Base-by-base conservation (phyloP, 1,140 invertebrate genomes). In the Vollenhovia emeryi region DNA sequence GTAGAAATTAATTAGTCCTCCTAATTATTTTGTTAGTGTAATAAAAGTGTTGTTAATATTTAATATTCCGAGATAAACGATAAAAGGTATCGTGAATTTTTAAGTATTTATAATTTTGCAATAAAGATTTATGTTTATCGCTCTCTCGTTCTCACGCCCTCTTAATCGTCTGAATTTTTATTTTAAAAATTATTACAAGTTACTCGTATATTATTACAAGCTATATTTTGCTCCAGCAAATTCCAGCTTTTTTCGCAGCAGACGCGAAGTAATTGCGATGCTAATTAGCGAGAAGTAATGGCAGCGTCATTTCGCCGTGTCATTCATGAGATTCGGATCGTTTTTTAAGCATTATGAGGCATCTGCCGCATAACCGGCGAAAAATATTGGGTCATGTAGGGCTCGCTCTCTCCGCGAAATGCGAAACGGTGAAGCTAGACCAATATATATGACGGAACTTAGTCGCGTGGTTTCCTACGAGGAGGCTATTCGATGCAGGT, bases 401-500 rank as follows among this genome's bases (percentile, higher is more conserved):
- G 4, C 45, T 50, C 43, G 11, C 13, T 24, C 40, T 73, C 78
- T 82, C 8, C 36, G 66, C 27, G 40, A 82, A 82, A 82, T 43
- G 66, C 66, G 78, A 71, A 82, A 71, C 18, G 24, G 24, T 50
- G 15, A 69, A 52, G 30, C 78, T 30, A 43, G 62, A 43, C 33
- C 60, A 50, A 45, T 82, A 82, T 82, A 82, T 73, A 82, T 82
- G 78, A 82, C 66, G 24, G 52, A 73, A 71, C 36, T 71, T 82
- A 82, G 48, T 57, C 80, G 57, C 57, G 30, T 64, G 86, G 83
- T 88, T 88, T 88, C 71, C 87, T 86, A 78, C 62, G 33, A 73
- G 33, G 78, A 73, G 85, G 87, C 75, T 73, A 85, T 89, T 89
- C 75, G 73, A 71, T 40, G 75, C 68, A 57, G 45, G n/a, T 66